Base-by-base conservation (phyloP, 2,113 vertebrate species). In the Heteronetta atricapilla region DNA sequence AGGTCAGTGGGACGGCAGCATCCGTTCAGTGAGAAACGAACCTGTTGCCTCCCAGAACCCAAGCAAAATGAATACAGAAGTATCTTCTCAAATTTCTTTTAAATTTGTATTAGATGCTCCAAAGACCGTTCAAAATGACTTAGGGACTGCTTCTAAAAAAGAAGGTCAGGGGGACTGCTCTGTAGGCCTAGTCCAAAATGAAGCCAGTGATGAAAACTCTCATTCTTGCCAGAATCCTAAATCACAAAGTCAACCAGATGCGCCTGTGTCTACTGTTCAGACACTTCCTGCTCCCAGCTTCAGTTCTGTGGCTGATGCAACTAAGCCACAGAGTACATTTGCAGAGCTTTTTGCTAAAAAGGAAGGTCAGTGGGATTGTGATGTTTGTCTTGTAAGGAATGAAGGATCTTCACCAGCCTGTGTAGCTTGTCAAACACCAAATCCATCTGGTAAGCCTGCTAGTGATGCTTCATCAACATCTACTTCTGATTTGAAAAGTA, bases 281-380 rank as follows among this genome's bases (percentile, higher is more conserved):
- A 21, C 89, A 44, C 18, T 94, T 38, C 15, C 94, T 83, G 60
- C 83, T 78, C 66, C 89, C 26, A 82, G 8, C 12, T 83, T 94
- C 85, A 94, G 67, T 78, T 82, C 92, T 4, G 0, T 53, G 83
- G 48, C 82, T 72, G 97, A 96, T 48, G 53, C 64, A 80, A 92
- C 50, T 88, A 97, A 96, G 69, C 70, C 88, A 17, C 93, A 85
- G 82, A 98, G 97, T 69, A 90, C 97, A 2, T 96, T 99, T 91
- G 98, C 96, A 89, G 97, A 96, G 29, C 97, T 97, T 88, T 99
- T 99, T 97, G 4, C 80, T 42, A 98, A 97, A 94, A 99, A 98
- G 62, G 98, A 98, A 81, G 98, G 98, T 21, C 95, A 99, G 44
- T 99, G 99, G 99, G 98, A 99, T 56, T 99, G 98, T 94, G 95